Evolutionary conservation across 2,113 vertebrate genomes (phyloP), one percentile per base, ranked within the genome.

Genomic region (Saccopteryx bilineata): DNA sequence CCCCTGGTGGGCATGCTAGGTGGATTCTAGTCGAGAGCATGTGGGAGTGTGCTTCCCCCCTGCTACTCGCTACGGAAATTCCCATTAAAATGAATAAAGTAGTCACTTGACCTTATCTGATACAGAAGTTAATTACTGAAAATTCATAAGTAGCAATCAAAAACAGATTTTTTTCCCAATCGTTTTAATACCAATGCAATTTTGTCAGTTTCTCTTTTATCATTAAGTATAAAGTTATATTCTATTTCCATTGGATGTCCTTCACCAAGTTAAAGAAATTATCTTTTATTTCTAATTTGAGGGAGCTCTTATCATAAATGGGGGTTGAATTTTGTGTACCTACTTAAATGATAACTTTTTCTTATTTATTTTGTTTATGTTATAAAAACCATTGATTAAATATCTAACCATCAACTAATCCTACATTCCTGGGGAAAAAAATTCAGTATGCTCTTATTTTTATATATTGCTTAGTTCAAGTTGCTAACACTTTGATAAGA

Each of bases 201-300:
- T 78, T 85, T 91, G 18, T 93, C 56, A 60, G 24, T 54, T 86
- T 88, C 14, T 78, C 18, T 76, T 90, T 72, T 46, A 84, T 6
- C 24, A 50, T 31, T 72, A 84, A 65, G 17, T 48, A 21, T 66
- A 14, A 86, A 87, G 12, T 80, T 15, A 82, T 5, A 33, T 81
- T 74, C 50, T 92, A 6, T 39, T 94, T 84, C n/a, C 26, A 50
- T 48, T 91, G 26, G 7, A 61, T 68, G 2, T 9, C 56, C 68
- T 95, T 80, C 15, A 93, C 69, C 9, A 75, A 89, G 18, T 24
- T 92, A 58, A 75, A 83, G 33, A 91, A 86, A 61, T 48, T 91
- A 8, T 12, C 18, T 86, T 83, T 7, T 7, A 33, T 65, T 90
- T 0, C 24, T 78, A 58, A 50, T 92, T 88, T 85, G 5, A 92